Evolutionary conservation across 2,797 vertebrate species (phyloP).

Genomic region (Poecilia wingei): DNA sequence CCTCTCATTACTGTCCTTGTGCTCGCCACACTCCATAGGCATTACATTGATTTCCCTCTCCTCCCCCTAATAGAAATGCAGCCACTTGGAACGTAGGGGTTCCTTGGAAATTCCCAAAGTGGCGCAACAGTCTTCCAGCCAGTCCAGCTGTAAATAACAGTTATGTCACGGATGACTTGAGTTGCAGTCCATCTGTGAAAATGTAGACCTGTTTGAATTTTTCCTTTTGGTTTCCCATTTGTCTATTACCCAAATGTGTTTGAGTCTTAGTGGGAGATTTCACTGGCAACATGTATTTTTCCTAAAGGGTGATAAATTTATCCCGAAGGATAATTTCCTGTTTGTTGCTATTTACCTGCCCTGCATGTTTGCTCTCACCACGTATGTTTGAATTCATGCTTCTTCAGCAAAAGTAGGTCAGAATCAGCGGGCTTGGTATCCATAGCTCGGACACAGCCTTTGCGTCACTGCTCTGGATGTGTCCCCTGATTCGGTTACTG

Average conservation of each 20-base stretch:
- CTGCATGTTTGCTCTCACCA: conserved; percentile 5
- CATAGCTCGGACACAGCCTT: conserved; percentile 51
- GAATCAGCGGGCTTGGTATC: conserved; percentile 50
- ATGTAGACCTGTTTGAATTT: conserved; percentile 50
- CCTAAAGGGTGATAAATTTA: neutral
- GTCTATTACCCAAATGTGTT: conserved; percentile 26
- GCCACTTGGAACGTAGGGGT: conserved; percentile 50
- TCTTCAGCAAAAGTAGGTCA: conserved; percentile 46
- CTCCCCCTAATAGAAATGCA: conserved; percentile 71
- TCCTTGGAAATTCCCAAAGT: conserved; percentile 76
- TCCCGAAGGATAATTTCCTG: neutral
- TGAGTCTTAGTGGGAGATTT: neutral
- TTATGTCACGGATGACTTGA: conserved; percentile 75
- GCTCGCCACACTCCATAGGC: conserved; percentile 46
- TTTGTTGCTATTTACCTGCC: conserved; percentile 16
- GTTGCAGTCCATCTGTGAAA: conserved; percentile 65
- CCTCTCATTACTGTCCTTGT: conserved; percentile 19
- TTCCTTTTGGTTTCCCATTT: conserved; percentile 22
- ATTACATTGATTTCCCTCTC: conserved; percentile 51
- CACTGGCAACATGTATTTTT: neutral
- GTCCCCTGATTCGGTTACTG: conserved; percentile 76
- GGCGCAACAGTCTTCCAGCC: conserved; percentile 43
- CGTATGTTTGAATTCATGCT: conserved; percentile 21
- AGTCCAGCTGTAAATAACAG: conserved; percentile 69
- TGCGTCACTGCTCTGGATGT: conserved; percentile 66